Evolutionary conservation across 2,888 invertebrate genomes (phyloP).

Genomic region (Pandemis corylana): DNA sequence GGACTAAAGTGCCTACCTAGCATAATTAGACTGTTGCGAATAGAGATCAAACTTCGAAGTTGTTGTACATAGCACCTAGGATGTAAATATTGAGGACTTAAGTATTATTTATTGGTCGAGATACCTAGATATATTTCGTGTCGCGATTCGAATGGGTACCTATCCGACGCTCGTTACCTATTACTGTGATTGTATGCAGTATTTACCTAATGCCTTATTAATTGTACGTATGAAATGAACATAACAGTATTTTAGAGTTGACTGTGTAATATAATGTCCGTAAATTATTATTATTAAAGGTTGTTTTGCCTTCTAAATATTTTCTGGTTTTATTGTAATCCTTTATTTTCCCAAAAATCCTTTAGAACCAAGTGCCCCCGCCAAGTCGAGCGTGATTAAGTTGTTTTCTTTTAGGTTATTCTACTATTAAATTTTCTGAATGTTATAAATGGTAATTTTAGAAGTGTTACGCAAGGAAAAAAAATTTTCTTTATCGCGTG

Average conservation of each 20-base stretch:
- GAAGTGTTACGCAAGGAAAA: too few species aligned
- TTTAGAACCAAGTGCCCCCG: too few species aligned
- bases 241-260: constrained; percentile 82
- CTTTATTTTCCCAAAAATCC: background rate
- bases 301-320: constrained; percentile 64
- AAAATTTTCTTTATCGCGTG: too few species aligned
- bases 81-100: constrained; percentile 80
- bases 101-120: constrained; percentile 66
- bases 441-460: too few species aligned
- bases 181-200: constrained; percentile 73
- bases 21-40: constrained; percentile 69
- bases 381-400: too few species aligned
- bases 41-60: constrained; percentile 59
- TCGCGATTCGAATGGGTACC: constrained; percentile 50
- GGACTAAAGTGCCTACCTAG: constrained; percentile 80
- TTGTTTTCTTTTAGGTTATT: too few species aligned
- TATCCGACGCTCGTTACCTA: constrained; percentile 58
- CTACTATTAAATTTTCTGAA: too few species aligned
- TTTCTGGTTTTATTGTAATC: constrained; percentile 56
- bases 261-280: constrained; percentile 81
- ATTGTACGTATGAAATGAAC: constrained; percentile 68
- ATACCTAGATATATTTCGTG: constrained; percentile 49
- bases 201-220: constrained; percentile 60
- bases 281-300: constrained; percentile 83
- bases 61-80: constrained; percentile 78